Evolutionary conservation across 2,797 vertebrate genomes (phyloP).

Genomic region (Crocidura indochinensis): DNA sequence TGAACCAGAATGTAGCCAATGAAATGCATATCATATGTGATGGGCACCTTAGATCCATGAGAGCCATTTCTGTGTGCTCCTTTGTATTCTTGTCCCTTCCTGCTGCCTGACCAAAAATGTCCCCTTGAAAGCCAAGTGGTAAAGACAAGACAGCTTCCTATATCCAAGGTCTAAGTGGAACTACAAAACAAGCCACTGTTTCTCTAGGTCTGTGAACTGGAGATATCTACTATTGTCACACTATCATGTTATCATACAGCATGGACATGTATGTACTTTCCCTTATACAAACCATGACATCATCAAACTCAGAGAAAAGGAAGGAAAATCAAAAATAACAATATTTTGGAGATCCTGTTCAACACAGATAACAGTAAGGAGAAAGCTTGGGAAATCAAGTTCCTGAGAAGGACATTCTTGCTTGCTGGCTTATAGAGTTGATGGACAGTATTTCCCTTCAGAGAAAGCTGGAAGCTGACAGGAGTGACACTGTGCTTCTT

Average conservation of each 20-base stretch:
- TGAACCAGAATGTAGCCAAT: background rate
- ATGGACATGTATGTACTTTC: background rate
- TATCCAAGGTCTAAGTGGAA: background rate
- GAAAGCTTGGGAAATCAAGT: background rate
- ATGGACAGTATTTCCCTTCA: too few species aligned
- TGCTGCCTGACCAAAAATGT: background rate
- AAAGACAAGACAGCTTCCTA: slow-evolving; percentile 1
- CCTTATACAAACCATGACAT: slow-evolving; percentile 15
- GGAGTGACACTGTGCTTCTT: too few species aligned
- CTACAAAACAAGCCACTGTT: background rate
- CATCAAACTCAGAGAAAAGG: background rate
- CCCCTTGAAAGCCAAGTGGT: background rate
- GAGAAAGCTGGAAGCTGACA: too few species aligned
- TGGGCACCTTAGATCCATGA: background rate
- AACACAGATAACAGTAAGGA: background rate
- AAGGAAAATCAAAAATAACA: slow-evolving; percentile 21
- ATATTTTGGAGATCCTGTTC: background rate
- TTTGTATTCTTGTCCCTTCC: background rate
- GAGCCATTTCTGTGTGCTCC: background rate
- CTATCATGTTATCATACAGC: rapidly evolving
- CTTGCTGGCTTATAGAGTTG: background rate
- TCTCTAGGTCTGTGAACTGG: background rate
- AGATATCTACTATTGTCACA: background rate
- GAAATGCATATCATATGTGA: background rate
- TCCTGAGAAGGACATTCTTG: background rate